Evolutionary conservation across 2,888 invertebrate genomes (phyloP).

Genomic region (Horisme vitalbata): DNA sequence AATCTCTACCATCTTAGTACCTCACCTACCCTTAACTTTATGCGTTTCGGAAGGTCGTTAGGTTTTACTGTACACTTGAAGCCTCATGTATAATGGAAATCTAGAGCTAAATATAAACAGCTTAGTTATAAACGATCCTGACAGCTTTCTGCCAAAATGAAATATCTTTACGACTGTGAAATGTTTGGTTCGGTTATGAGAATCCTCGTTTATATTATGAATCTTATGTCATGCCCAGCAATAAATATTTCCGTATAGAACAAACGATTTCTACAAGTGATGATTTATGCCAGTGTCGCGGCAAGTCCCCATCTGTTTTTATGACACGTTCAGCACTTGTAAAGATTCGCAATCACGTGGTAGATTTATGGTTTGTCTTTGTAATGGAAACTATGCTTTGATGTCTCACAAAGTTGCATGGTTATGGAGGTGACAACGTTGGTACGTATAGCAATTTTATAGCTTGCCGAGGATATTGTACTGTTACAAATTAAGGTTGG

Average conservation of each 20-base stretch:
- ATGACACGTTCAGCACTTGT: conserved; percentile 14
- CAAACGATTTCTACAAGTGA: not conserved
- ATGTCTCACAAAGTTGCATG: not conserved
- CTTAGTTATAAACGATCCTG: conserved; percentile 14
- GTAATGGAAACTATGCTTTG: not conserved
- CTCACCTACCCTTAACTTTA: conserved; percentile 15
- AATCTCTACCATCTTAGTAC: conserved; percentile 14
- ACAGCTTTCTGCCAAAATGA: conserved; percentile 10
- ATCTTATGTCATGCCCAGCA: conserved; percentile 1
- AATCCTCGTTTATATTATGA: conserved; percentile 1
- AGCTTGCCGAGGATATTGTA: too few relatives aligned
- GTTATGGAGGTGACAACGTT: too few relatives aligned
- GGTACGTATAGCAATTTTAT: too few relatives aligned
- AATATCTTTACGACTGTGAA: conserved; percentile 10
- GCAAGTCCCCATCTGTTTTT: conserved; percentile 1
- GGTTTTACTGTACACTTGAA: conserved; percentile 24
- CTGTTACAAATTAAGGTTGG: not conserved
- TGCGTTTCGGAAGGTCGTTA: conserved; percentile 23
- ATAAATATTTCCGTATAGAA: conserved; percentile 11
- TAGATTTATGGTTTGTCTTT: conserved; percentile 3
- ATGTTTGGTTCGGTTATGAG: conserved; percentile 1
- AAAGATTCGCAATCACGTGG: conserved; percentile 13
- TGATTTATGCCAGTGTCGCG: conserved; percentile 10
- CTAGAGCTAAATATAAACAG: conserved; percentile 18
- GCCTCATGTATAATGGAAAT: conserved; percentile 30